Percentiles rank a stretch among this genome's conserved stretches.
phyloP scores from a whole-genome alignment of 2,888 invertebrate genomes.

The Leptinotarsa rubiginosa region DNA sequence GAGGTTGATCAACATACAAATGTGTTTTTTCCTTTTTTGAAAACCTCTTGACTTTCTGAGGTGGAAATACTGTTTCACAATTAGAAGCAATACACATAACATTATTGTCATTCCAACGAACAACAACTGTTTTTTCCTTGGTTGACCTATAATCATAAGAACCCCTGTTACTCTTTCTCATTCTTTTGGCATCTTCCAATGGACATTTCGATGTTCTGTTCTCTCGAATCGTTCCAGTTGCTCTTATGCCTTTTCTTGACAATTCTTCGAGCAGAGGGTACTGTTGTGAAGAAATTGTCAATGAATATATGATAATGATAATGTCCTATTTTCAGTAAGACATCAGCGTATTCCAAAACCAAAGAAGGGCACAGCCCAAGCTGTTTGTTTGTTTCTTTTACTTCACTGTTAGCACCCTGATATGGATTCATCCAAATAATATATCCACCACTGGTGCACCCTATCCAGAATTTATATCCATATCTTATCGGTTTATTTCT shows the following conservation, averaged over 20 bases:
- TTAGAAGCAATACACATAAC: slow-evolving; percentile 29
- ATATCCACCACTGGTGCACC: slow-evolving; percentile 51
- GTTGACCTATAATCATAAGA: background rate
- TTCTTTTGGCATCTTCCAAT: background rate
- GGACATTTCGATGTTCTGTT: slow-evolving; percentile 29
- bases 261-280: slow-evolving; percentile 32
- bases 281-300: slow-evolving; percentile 38
- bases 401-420: slow-evolving; percentile 46
- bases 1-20: too few species aligned
- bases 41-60: background rate
- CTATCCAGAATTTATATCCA: slow-evolving; percentile 55
- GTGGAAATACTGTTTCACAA: slow-evolving; percentile 23
- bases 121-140: background rate
- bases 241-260: slow-evolving; percentile 29
- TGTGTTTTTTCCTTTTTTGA: too few species aligned
- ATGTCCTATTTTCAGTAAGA: slow-evolving; percentile 16
- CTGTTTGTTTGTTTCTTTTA: slow-evolving; percentile 35
- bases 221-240: slow-evolving; percentile 34
- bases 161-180: background rate
- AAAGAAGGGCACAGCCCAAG: slow-evolving; percentile 45
- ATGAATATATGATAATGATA: slow-evolving; percentile 33
- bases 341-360: slow-evolving; percentile 38
- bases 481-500: slow-evolving; percentile 24
- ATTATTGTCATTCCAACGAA: slow-evolving; percentile 39
- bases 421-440: slow-evolving; percentile 54